Percentiles rank a stretch among this genome's conserved stretches.
Conservation (phyloP, 2,797 vertebrate species). For the Urocyon cinereoargenteus region DNA sequence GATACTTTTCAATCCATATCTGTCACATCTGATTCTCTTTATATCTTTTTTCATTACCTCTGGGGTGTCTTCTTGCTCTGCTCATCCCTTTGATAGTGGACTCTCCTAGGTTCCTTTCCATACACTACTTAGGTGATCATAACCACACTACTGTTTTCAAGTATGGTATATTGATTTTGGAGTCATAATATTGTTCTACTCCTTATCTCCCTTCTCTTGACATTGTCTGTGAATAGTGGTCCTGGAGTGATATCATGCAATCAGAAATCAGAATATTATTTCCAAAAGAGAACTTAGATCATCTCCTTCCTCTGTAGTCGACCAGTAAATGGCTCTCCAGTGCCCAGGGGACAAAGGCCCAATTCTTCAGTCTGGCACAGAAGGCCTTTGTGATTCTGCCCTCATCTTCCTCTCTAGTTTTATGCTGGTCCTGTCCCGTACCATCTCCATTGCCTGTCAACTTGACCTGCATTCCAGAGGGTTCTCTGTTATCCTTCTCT, state of each 20-base stretch:
- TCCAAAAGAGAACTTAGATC: neutral
- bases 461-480: neutral
- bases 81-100: neutral
- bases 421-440: neutral
- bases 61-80: neutral
- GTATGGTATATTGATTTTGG: neutral
- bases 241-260: neutral
- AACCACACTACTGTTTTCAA: neutral
- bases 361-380: neutral
- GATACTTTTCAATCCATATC: neutral
- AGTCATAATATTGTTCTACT: neutral
- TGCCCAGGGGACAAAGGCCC: neutral
- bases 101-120: neutral
- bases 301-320: neutral
- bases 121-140: neutral
- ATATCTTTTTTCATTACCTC: neutral
- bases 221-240: neutral
- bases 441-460: neutral
- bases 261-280: neutral
- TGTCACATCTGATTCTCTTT: neutral
- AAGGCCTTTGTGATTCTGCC: neutral
- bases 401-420: neutral
- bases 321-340: neutral
- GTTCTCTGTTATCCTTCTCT: neutral
- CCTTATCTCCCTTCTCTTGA: neutral